Evolutionary conservation across 2,797 vertebrate species (phyloP), one percentile per base, ranked within the genome.

Genomic region (Thripadectes ignobilis): DNA sequence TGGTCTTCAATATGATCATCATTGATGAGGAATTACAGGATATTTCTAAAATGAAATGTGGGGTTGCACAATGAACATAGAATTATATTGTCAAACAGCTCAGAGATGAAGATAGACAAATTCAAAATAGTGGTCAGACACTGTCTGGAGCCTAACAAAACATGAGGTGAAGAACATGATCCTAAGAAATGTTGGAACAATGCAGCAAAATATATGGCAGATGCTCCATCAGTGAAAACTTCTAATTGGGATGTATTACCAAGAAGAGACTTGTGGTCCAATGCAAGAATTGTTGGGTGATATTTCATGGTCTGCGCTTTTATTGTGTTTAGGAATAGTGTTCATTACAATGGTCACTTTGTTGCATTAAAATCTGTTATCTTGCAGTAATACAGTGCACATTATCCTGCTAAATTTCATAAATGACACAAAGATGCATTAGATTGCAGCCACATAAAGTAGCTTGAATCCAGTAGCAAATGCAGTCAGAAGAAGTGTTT

Each of bases 91-190:
- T 76, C 24, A 67, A 72, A 49, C 10, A 43, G 7, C 21, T 90
- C 38, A 52, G 69, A 75, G 32, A 57, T 38, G 36, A 92, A 85
- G 36, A 71, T 0, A 61, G 32, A 67, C 2, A 46, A 54, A 72
- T 65, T 72, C 17, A 84, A 67, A 81, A 61, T 39, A 75, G 17
- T n/a, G 16, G 2, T 89, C 12, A 74, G 61, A 77, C 5, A n/a
- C 22, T 61, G 55, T 92, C 19, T 68, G 26, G 24, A 89, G 15
- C 57, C 32, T 59, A 59, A 38, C 14, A 71, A 93, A 77, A 67
- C 30, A 23, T 4, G 18, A 87, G 9, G 4, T 0, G 0, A 63
- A 68, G 12, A 77, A 14, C 23, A 48, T 0, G 0, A 45, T 62
- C 18, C 29, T 84, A 71, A 86, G 52, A 77, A 85, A 75, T 29